Percentiles rank a stretch among this genome's conserved stretches.
Evolutionary conservation across 2,888 invertebrate species (phyloP).

Genomic region (Metacarcinus magister): DNA sequence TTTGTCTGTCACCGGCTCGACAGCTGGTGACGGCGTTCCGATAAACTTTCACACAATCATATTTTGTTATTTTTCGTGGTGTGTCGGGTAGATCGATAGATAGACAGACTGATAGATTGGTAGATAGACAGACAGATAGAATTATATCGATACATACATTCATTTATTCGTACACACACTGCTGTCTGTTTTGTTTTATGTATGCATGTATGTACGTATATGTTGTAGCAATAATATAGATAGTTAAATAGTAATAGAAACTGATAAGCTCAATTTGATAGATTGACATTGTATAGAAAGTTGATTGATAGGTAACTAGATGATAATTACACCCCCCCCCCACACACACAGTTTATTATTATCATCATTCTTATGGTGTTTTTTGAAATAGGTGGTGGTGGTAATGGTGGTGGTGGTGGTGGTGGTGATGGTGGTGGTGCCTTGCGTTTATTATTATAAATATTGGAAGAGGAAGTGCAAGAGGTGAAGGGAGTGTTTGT

Average conservation of each 20-base stretch:
- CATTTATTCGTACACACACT: no score
- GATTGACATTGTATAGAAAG: no score
- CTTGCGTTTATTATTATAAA: not conserved
- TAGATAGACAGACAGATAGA: no score
- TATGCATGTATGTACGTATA: no score
- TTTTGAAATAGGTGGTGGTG: not conserved
- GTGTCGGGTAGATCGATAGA: not conserved
- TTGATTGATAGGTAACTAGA: no score
- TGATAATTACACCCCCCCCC: not conserved
- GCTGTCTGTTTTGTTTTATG: no score
- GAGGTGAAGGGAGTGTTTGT: not conserved
- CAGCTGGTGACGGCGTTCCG: slow-evolving; percentile 5
- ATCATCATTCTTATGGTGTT: not conserved
- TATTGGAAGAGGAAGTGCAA: not conserved
- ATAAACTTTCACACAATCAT: slow-evolving; percentile 13
- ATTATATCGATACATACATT: not conserved
- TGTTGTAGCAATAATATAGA: no score
- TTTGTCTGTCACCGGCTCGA: slow-evolving; percentile 6
- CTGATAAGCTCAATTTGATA: no score
- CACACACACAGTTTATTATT: no score
- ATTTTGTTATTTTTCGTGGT: slow-evolving; percentile 28
- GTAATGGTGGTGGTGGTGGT: no score
- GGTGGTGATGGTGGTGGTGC: no score
- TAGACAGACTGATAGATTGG: not conserved
- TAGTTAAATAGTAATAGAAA: no score